Evolutionary conservation across 2,797 vertebrate genomes (phyloP).

Genomic region (Hippoglossus hippoglossus): DNA sequence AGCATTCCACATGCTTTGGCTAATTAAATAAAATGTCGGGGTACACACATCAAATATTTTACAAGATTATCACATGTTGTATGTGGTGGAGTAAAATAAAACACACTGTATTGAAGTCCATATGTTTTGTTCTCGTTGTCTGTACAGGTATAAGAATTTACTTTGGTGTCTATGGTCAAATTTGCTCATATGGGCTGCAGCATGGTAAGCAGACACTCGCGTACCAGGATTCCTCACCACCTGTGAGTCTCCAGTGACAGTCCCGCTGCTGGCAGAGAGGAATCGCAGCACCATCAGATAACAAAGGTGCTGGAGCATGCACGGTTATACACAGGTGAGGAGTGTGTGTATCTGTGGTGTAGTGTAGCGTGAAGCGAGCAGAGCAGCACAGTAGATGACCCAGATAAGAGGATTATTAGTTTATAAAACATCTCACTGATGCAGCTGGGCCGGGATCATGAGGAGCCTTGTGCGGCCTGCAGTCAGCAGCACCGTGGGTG

Average conservation of each 20-base stretch:
- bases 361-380: constrained; percentile 68
- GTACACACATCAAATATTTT: no score
- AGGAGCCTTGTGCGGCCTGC: constrained; percentile 40
- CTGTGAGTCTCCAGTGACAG: constrained; percentile 52
- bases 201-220: background rate
- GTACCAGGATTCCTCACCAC: constrained; percentile 28
- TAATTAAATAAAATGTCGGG: no score
- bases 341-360: constrained; percentile 63
- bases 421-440: constrained; percentile 80
- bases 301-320: constrained; percentile 65
- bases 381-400: constrained; percentile 66
- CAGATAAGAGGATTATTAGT: constrained; percentile 80
- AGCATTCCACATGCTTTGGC: no score
- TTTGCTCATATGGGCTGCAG: constrained; percentile 3
- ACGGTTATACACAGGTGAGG: constrained; percentile 60
- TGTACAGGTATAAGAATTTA: background rate
- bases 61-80: no score
- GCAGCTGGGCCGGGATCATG: constrained; percentile 71
- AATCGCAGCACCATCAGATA: constrained; percentile 69
- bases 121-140: background rate
- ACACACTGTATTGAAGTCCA: background rate
- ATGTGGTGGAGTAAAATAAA: no score
- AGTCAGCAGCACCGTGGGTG: constrained; percentile 26
- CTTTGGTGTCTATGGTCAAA: background rate
- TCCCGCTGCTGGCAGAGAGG: constrained; percentile 48